These are phyloP conservation scores for Muschampia plurimacula DNA, from an alignment of 2,888 invertebrate species.

Conservation along the genomic window DNA sequence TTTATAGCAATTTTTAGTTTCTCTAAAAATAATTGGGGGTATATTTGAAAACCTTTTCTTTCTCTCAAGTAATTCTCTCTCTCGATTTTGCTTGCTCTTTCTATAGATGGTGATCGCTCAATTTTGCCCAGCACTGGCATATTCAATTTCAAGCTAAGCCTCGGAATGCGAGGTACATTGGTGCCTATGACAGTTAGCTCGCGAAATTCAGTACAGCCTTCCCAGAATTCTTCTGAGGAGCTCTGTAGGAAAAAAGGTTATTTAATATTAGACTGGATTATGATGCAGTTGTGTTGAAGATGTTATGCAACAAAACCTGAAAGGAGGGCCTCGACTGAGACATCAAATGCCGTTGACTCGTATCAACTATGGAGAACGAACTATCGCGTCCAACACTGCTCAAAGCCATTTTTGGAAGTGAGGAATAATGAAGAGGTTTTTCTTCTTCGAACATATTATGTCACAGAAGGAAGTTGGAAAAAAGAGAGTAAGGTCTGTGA, in stretches of 20 bases:
- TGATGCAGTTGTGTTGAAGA: neutral
- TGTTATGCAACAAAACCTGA: neutral
- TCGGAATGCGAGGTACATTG: conserved; percentile 53
- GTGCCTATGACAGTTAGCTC: conserved; percentile 62
- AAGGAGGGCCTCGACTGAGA: too few species aligned
- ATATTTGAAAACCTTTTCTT: conserved; percentile 61
- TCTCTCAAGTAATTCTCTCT: conserved; percentile 69
- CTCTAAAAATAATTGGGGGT: neutral
- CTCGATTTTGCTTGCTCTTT: conserved; percentile 67
- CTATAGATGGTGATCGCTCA: conserved; percentile 66
- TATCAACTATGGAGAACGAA: too few species aligned
- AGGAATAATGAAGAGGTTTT: too few species aligned
- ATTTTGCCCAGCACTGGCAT: conserved; percentile 63
- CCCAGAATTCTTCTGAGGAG: conserved; percentile 66
- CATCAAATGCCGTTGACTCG: too few species aligned
- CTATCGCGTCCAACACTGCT: too few species aligned
- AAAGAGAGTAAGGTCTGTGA: too few species aligned
- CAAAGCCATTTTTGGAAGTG: too few species aligned
- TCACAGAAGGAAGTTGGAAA: too few species aligned
- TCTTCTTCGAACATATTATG: too few species aligned
- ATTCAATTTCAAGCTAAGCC: conserved; percentile 58
- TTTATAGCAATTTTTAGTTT: neutral
- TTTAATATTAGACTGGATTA: neutral
- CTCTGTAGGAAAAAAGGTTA: conserved; percentile 44
- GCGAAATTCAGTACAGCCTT: conserved; percentile 51